These are phyloP conservation scores for Eudemis profundana DNA, from an alignment of 2,888 invertebrate species.

Conservation along the genomic window DNA sequence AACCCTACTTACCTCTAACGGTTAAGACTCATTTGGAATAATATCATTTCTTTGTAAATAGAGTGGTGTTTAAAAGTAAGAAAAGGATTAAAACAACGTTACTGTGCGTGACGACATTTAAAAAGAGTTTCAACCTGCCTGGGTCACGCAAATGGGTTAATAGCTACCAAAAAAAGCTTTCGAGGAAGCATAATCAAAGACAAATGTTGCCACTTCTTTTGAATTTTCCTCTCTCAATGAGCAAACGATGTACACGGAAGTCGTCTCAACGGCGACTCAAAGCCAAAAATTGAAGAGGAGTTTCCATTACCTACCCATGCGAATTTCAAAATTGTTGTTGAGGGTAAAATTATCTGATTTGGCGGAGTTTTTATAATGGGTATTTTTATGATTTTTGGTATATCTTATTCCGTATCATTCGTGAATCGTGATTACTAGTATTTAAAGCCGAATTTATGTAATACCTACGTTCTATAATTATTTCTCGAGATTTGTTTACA, in stretches of 20 bases:
- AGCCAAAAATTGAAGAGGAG: constrained; percentile 45
- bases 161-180: constrained; percentile 66
- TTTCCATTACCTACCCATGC: constrained; percentile 38
- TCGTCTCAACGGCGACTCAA: constrained; percentile 40
- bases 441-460: constrained; percentile 2
- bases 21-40: background rate
- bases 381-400: background rate
- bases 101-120: constrained; percentile 12
- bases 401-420: background rate
- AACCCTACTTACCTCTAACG: background rate
- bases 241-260: constrained; percentile 44
- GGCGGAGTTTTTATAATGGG: background rate
- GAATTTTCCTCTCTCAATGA: constrained; percentile 51
- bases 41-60: background rate
- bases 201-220: constrained; percentile 66
- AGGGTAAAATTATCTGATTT: constrained; percentile 13
- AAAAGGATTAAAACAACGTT: constrained; percentile 17
- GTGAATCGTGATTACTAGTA: background rate
- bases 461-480: background rate
- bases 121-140: constrained; percentile 45
- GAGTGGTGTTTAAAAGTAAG: constrained; percentile 13
- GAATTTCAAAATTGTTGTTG: constrained; percentile 14
- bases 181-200: constrained; percentile 69
- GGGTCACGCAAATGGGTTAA: constrained; percentile 77
- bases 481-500: constrained; percentile 13